Evolutionary conservation across 2,888 invertebrate genomes (phyloP).

Genomic region (Vanessa cardui): DNA sequence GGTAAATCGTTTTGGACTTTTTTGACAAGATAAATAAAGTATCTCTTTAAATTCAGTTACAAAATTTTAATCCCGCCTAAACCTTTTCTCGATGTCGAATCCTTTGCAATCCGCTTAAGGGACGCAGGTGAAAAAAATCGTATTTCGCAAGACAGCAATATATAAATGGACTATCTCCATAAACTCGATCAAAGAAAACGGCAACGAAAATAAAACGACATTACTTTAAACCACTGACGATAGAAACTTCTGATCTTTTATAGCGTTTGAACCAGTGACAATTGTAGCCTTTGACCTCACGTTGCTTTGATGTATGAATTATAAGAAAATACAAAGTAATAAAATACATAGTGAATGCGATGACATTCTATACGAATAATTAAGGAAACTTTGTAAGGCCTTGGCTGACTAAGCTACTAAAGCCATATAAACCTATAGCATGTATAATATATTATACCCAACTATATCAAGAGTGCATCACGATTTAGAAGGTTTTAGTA

Average conservation of each 20-base stretch:
- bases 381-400: no score
- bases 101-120: slow-evolving; percentile 23
- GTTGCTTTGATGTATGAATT: neutral
- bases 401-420: no score
- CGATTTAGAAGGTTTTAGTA: no score
- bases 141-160: slow-evolving; percentile 24
- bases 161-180: slow-evolving; percentile 19
- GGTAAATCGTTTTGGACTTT: neutral
- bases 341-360: no score
- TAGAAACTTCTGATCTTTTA: neutral
- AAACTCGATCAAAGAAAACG: slow-evolving; percentile 22
- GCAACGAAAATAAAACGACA: slow-evolving; percentile 4
- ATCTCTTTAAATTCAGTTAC: neutral
- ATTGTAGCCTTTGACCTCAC: neutral
- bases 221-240: slow-evolving; percentile 17
- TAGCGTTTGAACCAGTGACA: slow-evolving; percentile 10
- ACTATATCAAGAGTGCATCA: no score
- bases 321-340: no score
- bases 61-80: slow-evolving; percentile 17
- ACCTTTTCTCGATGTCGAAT: slow-evolving; percentile 17
- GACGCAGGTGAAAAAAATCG: slow-evolving; percentile 25
- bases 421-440: no score
- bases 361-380: no score
- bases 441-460: no score
- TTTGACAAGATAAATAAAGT: neutral